These are phyloP conservation scores for Drosophila truncata DNA, from an alignment of 1,140 invertebrate genomes.

Conservation along the genomic window DNA sequence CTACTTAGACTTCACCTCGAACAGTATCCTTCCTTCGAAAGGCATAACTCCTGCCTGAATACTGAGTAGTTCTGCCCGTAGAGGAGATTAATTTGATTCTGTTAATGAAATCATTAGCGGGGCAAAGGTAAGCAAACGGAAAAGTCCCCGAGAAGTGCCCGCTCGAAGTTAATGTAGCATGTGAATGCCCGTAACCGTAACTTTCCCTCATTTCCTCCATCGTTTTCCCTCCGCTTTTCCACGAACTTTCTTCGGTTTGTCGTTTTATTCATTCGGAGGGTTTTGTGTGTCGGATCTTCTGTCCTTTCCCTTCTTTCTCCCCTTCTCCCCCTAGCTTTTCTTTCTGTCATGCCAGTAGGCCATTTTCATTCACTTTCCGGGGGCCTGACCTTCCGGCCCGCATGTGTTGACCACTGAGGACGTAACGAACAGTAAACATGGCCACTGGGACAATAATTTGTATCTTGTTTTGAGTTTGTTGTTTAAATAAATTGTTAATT, in stretches of 20 bases:
- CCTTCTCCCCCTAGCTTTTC: not conserved
- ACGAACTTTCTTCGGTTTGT: not conserved
- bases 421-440: slow-evolving; percentile 57
- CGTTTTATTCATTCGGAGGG: slow-evolving; percentile 22
- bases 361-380: slow-evolving; percentile 53
- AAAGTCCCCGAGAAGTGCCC: slow-evolving; percentile 17
- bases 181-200: slow-evolving; percentile 59
- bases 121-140: slow-evolving; percentile 36
- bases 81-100: slow-evolving; percentile 30
- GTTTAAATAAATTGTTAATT: not conserved
- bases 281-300: slow-evolving; percentile 16
- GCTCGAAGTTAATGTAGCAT: slow-evolving; percentile 67
- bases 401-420: slow-evolving; percentile 35
- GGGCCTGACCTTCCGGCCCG: slow-evolving; percentile 7
- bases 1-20: no score
- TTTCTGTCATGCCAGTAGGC: slow-evolving; percentile 52
- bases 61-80: slow-evolving; percentile 59
- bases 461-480: not conserved
- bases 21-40: not conserved
- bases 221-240: slow-evolving; percentile 4
- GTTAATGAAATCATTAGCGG: slow-evolving; percentile 74
- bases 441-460: slow-evolving; percentile 3
- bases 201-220: slow-evolving; percentile 33
- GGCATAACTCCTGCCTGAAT: slow-evolving; percentile 68
- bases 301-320: slow-evolving; percentile 14